A percentile compares a stretch with the other conserved stretches of the same genome.
These are phyloP conservation scores for Apeltes quadracus DNA, from an alignment of 2,113 vertebrate species.

Conservation along the genomic window DNA sequence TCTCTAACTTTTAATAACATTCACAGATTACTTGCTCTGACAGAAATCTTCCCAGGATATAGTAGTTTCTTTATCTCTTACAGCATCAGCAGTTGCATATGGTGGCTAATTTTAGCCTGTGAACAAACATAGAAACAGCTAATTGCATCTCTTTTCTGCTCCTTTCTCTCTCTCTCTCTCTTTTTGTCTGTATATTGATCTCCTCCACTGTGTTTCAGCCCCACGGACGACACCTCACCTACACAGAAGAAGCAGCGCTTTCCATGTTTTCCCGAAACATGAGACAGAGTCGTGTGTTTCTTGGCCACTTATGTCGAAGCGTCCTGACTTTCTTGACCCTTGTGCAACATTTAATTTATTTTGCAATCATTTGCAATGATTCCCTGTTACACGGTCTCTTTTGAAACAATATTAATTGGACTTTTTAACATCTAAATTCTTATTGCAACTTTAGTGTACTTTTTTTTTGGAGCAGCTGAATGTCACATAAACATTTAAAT, in stretches of 20 bases:
- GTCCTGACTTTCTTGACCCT: neutral
- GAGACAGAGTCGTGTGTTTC: too few relatives aligned
- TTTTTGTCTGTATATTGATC: too few relatives aligned
- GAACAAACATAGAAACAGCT: neutral
- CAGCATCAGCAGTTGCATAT: neutral
- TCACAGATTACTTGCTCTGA: neutral
- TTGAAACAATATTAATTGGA: neutral
- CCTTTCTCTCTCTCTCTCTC: too few relatives aligned
- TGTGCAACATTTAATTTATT: neutral
- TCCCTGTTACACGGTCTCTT: neutral
- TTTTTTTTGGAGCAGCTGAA: slow-evolving; percentile 19
- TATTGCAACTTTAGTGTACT: neutral
- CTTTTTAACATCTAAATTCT: neutral
- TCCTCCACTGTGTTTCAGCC: too few relatives aligned
- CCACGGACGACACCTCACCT: too few relatives aligned
- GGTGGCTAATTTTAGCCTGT: neutral
- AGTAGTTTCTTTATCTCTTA: neutral
- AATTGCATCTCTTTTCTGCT: too few relatives aligned
- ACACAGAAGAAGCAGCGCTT: too few relatives aligned
- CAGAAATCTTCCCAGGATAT: neutral
- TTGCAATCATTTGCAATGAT: neutral
- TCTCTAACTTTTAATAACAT: neutral
- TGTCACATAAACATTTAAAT: slow-evolving; percentile 68
- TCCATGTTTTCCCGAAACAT: too few relatives aligned
- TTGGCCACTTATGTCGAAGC: neutral